Evolutionary conservation across 1,140 invertebrate species (phyloP).

Genomic region (Drosophila tsacasi): DNA sequence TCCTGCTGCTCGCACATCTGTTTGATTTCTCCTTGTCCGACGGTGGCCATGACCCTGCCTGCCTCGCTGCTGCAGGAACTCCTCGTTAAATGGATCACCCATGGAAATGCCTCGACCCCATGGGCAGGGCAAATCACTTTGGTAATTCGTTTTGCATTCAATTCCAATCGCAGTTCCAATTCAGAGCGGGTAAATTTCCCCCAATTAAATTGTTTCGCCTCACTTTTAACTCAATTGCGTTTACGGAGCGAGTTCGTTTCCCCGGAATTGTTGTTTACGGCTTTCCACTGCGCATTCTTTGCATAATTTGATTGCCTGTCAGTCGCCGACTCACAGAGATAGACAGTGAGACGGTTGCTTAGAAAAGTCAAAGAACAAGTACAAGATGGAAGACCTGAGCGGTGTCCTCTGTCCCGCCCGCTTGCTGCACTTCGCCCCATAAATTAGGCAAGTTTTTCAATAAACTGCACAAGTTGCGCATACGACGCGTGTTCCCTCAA

Average conservation of each 20-base stretch:
- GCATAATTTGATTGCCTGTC: slow-evolving; percentile 73
- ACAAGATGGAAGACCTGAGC: slow-evolving; percentile 1
- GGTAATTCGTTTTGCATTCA: slow-evolving; percentile 65
- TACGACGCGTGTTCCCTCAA: slow-evolving; percentile 56
- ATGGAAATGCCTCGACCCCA: slow-evolving; percentile 16
- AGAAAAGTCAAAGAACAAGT: slow-evolving; percentile 34
- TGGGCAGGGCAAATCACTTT: slow-evolving; percentile 66
- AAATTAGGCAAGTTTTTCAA: slow-evolving; percentile 81
- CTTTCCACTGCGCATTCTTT: slow-evolving; percentile 68
- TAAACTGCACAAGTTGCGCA: slow-evolving; percentile 79
- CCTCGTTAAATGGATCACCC: slow-evolving; percentile 46
- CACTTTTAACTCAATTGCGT: slow-evolving; percentile 79
- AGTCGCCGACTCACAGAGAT: slow-evolving; percentile 3
- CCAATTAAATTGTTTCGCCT: slow-evolving; percentile 63
- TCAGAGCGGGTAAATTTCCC: slow-evolving; percentile 48
- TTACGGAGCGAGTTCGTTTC: slow-evolving; percentile 67
- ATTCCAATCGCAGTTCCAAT: slow-evolving; percentile 33
- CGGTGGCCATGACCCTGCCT: slow-evolving; percentile 40
- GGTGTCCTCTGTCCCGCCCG: neutral
- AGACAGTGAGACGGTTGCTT: slow-evolving; percentile 3
- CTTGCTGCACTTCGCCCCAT: slow-evolving; percentile 28
- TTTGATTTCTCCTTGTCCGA: slow-evolving; percentile 61
- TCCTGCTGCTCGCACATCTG: slow-evolving; percentile 73
- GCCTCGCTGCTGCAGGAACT: slow-evolving; percentile 28
- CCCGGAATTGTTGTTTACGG: slow-evolving; percentile 75